Evolutionary conservation across 2,113 vertebrate species (phyloP).

Genomic region (Heliornis fulica): DNA sequence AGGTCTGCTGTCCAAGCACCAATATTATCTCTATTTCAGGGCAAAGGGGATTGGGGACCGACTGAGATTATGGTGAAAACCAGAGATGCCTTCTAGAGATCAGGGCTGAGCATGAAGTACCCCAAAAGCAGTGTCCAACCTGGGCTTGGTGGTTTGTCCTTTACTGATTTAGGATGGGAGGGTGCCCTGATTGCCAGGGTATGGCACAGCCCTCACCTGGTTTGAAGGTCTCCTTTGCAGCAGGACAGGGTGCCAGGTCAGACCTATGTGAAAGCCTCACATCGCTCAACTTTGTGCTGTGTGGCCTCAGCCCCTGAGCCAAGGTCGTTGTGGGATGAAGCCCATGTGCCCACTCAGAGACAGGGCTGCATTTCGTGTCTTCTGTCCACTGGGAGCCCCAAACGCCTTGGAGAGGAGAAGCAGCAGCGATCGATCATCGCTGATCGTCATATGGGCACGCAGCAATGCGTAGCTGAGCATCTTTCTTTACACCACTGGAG

Average conservation of each 20-base stretch:
- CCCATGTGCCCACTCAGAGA: fast-evolving
- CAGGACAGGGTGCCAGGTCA: background rate
- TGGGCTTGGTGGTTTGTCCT: background rate
- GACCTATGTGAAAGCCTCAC: too few species aligned
- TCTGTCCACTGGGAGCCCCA: background rate
- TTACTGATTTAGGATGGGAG: background rate
- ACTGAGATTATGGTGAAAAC: background rate
- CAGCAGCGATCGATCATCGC: too few species aligned
- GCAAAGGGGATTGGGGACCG: fast-evolving
- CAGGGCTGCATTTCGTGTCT: background rate
- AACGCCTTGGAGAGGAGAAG: background rate
- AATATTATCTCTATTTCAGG: background rate
- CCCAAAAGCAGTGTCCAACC: background rate
- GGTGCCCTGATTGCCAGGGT: background rate
- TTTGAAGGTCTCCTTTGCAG: background rate
- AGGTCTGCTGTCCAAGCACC: background rate
- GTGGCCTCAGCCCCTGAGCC: background rate
- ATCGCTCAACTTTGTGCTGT: background rate
- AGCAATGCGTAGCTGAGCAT: fast-evolving
- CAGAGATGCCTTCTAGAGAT: background rate
- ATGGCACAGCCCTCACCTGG: background rate
- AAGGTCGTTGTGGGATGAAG: background rate
- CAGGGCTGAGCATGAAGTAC: background rate
- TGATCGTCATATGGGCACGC: background rate
- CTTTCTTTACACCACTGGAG: constrained; percentile 26